Conservation (phyloP, 2,797 vertebrate genomes). For the Acrossocheilus wenchowensis region DNA sequence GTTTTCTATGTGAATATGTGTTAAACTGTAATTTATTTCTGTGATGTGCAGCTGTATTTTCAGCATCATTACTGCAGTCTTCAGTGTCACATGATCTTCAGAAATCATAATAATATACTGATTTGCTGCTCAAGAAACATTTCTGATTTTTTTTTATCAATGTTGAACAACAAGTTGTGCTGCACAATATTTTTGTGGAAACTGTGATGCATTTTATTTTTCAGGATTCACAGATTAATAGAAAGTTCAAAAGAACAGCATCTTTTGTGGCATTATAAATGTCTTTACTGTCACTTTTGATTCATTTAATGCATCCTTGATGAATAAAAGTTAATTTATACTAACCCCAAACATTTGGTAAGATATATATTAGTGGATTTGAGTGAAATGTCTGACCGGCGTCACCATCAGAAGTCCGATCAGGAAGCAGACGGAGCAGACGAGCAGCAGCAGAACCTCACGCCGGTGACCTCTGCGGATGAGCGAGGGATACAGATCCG, state of each 20-base stretch:
- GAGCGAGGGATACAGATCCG: slow-evolving; percentile 86
- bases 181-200: no score
- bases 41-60: no score
- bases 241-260: background rate
- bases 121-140: background rate
- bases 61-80: background rate
- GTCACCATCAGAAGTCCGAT: slow-evolving; percentile 88
- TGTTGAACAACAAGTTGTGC: background rate
- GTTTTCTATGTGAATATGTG: no score
- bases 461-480: slow-evolving; percentile 81
- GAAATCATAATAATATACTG: background rate
- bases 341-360: no score
- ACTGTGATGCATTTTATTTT: background rate
- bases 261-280: background rate
- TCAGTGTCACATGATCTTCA: background rate
- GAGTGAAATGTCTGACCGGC: slow-evolving; percentile 75
- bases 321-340: no score
- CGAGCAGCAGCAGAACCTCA: slow-evolving; percentile 85
- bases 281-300: background rate
- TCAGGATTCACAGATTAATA: background rate
- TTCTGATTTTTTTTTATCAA: background rate
- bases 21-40: no score
- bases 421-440: slow-evolving; percentile 83
- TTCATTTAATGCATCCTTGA: background rate
- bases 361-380: no score